Evolutionary conservation across 1,140 invertebrate species (phyloP), one percentile per base, ranked within the genome.

Genomic region (Macrobrachium nipponense): DNA sequence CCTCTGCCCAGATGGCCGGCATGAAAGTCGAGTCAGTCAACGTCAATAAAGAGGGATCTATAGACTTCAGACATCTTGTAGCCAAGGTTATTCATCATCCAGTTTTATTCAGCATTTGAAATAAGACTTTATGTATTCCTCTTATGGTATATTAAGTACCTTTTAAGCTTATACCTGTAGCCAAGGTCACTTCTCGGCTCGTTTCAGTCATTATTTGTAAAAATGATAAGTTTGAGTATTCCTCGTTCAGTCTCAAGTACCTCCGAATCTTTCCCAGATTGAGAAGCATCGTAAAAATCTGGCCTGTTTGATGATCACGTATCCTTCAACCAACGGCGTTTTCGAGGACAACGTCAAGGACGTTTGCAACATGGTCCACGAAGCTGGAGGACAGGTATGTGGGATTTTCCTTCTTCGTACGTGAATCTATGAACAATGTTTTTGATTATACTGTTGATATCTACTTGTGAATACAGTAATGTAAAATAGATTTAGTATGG

Each of bases 261-360:
- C 10, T 82, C 27, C 11, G 43, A 17, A 12, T 82, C 88, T 80
- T 79, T 82, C 90, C 89, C 89, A 96, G 95, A 93, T 95, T 0
- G 94, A 97, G 88, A 95, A 98, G 90, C 94, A 96, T 89, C 93
- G 94, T 80, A 92, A 95, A n/a, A 94, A 95, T 23, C 90, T n/a
- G 15, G 98, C 98, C 0, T 99, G 98, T 90, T 91, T 99, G 18
- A 99, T 99, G 98, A 96, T 99, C 27, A 99, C 99, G 0, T 99
- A 99, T 92, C 99, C 99, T 0, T 99, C 98, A 2, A 99, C 99
- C 0, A 98, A 98, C 92, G 99, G 99, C 3, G 97, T 99, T 0
- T 99, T 99, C 91, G 99, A 99, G 91, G 97, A 98, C 89, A 96
- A 95, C 0, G 96, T 99, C 6, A 95, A 95, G 0, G 96, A 98